phyloP scores from a whole-genome alignment of 1,140 invertebrate genomes.

The Diorhabda carinulata region DNA sequence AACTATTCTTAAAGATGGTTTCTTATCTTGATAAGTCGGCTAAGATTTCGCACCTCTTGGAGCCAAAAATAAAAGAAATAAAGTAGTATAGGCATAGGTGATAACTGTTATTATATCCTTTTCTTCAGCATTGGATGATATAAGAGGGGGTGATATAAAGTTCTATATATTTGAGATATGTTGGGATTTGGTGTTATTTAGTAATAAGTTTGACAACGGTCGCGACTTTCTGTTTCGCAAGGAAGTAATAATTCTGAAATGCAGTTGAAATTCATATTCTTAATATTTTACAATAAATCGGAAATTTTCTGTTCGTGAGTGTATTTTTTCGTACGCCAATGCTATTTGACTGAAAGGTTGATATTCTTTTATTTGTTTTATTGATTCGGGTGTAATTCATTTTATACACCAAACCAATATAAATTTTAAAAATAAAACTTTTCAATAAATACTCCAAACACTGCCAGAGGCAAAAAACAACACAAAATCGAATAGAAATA shows the following conservation, averaged over 20 bases:
- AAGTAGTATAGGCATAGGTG: too few relatives aligned
- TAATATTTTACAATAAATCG: not conserved
- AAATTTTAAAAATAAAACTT: constrained; percentile 3
- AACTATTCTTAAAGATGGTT: too few relatives aligned
- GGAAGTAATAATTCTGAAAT: not conserved
- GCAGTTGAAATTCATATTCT: not conserved
- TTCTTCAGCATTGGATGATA: too few relatives aligned
- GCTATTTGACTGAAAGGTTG: not conserved
- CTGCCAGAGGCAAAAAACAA: constrained; percentile 1
- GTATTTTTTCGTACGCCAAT: not conserved
- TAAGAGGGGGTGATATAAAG: too few relatives aligned
- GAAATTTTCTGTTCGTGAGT: not conserved
- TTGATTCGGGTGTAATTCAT: not conserved
- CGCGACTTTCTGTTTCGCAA: too few relatives aligned
- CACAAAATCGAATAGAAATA: constrained; percentile 1
- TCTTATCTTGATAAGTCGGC: too few relatives aligned
- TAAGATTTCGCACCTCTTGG: too few relatives aligned
- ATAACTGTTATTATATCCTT: too few relatives aligned
- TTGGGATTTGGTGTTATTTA: too few relatives aligned
- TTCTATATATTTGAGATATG: too few relatives aligned
- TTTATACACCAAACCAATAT: constrained; percentile 1
- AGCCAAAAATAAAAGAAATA: too few relatives aligned
- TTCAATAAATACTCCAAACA: not conserved
- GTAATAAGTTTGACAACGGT: too few relatives aligned
- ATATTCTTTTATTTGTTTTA: not conserved